phyloP scores from a whole-genome alignment of 1,140 invertebrate genomes.

The Brachionus asplanchnoidis region DNA sequence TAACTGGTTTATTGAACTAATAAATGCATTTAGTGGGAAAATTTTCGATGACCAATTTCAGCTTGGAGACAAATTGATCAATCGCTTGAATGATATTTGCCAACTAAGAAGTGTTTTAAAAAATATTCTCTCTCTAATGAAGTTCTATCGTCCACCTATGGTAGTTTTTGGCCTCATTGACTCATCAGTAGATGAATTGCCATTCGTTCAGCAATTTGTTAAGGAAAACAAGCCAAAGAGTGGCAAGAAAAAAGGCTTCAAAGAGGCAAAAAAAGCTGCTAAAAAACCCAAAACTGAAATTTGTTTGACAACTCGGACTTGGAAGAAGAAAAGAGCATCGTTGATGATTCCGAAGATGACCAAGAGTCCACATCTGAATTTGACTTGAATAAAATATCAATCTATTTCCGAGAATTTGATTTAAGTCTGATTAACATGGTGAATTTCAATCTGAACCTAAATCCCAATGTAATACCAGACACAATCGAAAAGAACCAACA shows the following conservation, averaged over 20 bases:
- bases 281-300: constrained; percentile 22
- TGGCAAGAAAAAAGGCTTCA: background rate
- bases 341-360: constrained; percentile 8
- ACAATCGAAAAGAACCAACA: background rate
- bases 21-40: background rate
- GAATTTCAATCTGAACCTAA: background rate
- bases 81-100: background rate
- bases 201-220: background rate
- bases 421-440: background rate
- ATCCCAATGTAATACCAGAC: constrained; percentile 2
- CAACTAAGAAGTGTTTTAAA: background rate
- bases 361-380: background rate
- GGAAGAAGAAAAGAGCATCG: background rate
- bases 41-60: constrained; percentile 7
- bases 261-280: background rate
- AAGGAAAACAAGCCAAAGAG: background rate
- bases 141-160: constrained; percentile 29
- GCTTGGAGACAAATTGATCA: background rate
- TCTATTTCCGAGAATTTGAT: constrained; percentile 36
- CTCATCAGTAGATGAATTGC: constrained; percentile 23
- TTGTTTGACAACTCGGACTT: background rate
- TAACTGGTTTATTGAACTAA: constrained; percentile 35
- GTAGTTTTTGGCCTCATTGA: constrained; percentile 29
- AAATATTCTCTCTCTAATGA: background rate
- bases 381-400: constrained; percentile 11